Evolutionary conservation across 2,797 vertebrate genomes (phyloP).

Genomic region (Myioborus melanocephalus): DNA sequence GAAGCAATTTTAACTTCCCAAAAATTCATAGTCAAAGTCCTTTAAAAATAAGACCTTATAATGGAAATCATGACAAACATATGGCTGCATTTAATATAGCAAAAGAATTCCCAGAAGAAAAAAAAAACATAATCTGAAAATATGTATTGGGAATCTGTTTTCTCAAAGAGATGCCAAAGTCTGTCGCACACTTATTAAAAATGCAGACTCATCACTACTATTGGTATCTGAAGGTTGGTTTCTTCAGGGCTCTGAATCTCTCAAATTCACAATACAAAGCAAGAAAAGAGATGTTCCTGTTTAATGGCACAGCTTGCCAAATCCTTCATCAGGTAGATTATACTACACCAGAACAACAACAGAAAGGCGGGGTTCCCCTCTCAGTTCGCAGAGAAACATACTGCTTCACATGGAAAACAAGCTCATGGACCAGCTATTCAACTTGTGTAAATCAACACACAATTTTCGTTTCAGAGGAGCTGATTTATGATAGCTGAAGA

Average conservation of each 20-base stretch:
- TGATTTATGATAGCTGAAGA: neutral
- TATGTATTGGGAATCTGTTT: neutral
- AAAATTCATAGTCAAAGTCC: constrained; percentile 9
- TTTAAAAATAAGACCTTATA: constrained; percentile 4
- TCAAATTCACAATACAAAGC: neutral
- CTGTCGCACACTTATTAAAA: neutral
- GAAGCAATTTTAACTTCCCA: constrained; percentile 8
- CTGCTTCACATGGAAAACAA: neutral
- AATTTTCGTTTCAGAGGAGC: neutral
- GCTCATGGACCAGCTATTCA: neutral
- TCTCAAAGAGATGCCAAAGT: neutral
- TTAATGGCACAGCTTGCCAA: neutral
- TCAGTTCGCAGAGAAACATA: neutral
- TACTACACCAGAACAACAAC: neutral
- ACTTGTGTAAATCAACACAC: neutral
- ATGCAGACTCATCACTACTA: neutral
- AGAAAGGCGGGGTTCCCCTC: neutral
- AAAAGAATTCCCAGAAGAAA: neutral
- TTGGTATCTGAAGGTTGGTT: neutral
- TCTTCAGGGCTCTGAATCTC: neutral
- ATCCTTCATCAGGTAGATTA: neutral
- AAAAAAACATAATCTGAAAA: neutral
- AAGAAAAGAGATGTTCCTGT: neutral
- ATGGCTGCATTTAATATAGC: neutral
- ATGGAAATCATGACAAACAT: neutral